phyloP scores from a whole-genome alignment of 1,140 invertebrate species.

The Aricia agestis region DNA sequence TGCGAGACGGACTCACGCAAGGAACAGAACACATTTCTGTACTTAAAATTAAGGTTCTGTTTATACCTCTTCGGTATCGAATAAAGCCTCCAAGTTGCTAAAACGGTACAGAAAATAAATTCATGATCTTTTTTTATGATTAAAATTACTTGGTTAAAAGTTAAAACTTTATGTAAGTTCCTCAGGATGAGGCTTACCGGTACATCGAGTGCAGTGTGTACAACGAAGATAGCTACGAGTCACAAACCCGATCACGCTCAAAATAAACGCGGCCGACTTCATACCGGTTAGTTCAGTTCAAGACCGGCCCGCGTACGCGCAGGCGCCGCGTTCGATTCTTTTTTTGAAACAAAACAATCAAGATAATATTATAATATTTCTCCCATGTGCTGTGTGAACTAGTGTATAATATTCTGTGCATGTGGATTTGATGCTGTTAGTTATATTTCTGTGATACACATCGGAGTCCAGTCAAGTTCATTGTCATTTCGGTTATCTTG shows the following conservation, averaged over 20 bases:
- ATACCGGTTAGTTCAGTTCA: constrained; percentile 69
- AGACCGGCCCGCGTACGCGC: constrained; percentile 55
- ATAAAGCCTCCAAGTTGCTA: no score
- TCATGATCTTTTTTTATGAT: no score
- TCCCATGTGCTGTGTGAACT: constrained; percentile 16
- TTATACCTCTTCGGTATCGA: no score
- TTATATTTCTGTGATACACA: constrained; percentile 43
- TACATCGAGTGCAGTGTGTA: constrained; percentile 20
- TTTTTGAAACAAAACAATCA: constrained; percentile 34
- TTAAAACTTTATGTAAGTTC: no score
- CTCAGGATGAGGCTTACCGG: background rate
- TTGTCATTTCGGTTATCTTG: constrained; percentile 55
- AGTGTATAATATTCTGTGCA: constrained; percentile 33
- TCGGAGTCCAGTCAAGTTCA: constrained; percentile 53
- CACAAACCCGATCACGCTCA: constrained; percentile 42
- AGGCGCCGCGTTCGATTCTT: constrained; percentile 42
- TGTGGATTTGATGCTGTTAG: constrained; percentile 46
- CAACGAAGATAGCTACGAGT: constrained; percentile 40
- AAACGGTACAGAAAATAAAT: no score
- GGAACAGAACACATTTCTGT: no score
- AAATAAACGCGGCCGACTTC: constrained; percentile 38
- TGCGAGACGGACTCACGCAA: no score
- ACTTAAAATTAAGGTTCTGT: no score
- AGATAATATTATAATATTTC: constrained; percentile 12
- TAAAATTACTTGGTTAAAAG: no score